Evolutionary conservation across 2,797 vertebrate genomes (phyloP), one percentile per base, ranked within the genome.

Genomic region (Sebastes minor): DNA sequence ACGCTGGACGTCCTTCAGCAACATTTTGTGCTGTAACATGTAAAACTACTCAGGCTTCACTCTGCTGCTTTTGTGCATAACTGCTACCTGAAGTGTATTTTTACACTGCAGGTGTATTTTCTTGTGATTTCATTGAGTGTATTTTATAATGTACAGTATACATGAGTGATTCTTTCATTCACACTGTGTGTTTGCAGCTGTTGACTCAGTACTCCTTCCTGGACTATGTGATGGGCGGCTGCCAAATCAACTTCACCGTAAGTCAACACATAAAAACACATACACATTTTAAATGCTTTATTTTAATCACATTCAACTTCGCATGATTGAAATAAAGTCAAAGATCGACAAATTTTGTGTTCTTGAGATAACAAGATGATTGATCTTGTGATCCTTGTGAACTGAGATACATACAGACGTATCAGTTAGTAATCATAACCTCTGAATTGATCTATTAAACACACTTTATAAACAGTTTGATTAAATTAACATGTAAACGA

Each of bases 161-260:
- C 14, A 13, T 3, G 5, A 61, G 2, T 28, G n/a, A 20, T 12
- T 13, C 4, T 18, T 55, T 16, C 2, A 10, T 42, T n/a, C 16
- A 33, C 13, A 3, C 23, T 78, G 35, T 83, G 30, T 80, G 23
- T 70, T 4, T 53, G 59, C 91, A 97, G 98, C 87, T 98, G 14
- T 88, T 96, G 84, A 91, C 94, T 22, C 95, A 98, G 65, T 94
- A 97, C 93, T 95, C 94, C 0, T 99, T 99, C 95, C 89, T 99
- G 94, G 97, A 99, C 93, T 99, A 96, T 6, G 92, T 99, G 85
- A 98, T 99, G 97, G 98, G 97, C 70, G 97, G 97, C 84, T 99
- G 97, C 89, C 97, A 98, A 84, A 96, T 99, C 91, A 99, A 97
- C 93, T 99, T 99, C 71, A 99, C 95, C 0, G 98, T 99, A 94